Evolutionary conservation across 2,888 invertebrate genomes (phyloP), one percentile per base, ranked within the genome.

Genomic region (Ceramica pisi): DNA sequence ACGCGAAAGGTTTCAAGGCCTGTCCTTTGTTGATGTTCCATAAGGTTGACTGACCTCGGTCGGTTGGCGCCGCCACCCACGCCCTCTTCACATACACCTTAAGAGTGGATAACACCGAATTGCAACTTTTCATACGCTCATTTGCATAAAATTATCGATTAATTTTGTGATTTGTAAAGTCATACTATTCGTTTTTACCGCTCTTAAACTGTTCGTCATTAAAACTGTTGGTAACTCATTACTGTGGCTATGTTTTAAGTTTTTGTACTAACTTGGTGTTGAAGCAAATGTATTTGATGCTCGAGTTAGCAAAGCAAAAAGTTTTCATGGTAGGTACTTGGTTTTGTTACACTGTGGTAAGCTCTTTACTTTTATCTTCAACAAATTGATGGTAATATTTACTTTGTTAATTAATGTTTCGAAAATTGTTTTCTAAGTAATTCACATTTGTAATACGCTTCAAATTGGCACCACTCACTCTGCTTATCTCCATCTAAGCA

Each of bases 31-130:
- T 90, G 87, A 88, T 89, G 88, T 89, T 86, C 82, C 80, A 75
- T 82, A 26, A 85, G 86, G 91, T 89, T 92, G 87, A 92, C 80
- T 91, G 91, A 92, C 91, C 92, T 81, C 85, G 50, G 75, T 67
- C 78, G 72, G 75, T 81, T 83, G 79, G 85, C 89, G 83, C 86
- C 78, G 62, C 86, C 76, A 75, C 90, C 90, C 87, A 90, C 89
- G 86, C 84, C 81, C 82, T 83, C 75, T 38, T 41, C 23, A 62
- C 21, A 31, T 62, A 62, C 23, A 8, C 9, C 46, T 48, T 10
- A 71, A 62, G 62, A 66, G 68, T 44, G 31, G 55, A 66, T 72
- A 73, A 62, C 64, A 68, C 55, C 50, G 23, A 67, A 50, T 56
- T 31, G 53, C 31, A 16, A 31, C 10, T 53, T 64, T 38, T 48